Evolutionary conservation across 2,113 vertebrate species (phyloP), one percentile per base, ranked within the genome.

Genomic region (Aphyosemion australe): DNA sequence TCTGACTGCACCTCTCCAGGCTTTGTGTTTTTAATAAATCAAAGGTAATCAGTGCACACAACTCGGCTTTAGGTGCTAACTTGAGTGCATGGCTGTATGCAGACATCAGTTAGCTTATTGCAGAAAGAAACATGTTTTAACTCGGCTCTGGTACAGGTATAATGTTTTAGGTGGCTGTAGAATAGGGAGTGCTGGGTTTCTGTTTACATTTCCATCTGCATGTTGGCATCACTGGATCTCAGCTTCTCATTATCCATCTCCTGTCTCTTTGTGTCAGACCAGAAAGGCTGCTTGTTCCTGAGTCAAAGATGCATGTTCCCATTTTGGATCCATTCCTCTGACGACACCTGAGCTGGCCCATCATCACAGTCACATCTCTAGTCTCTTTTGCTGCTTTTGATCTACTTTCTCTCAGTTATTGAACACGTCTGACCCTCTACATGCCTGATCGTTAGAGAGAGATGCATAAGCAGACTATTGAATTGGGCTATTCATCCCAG

Each of bases 251-350:
- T 56, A 70, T 62, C 18, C 53, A 70, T 84, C 41, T 86, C 56
- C 69, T 84, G 62, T 87, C 65, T 85, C 60, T 89, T 56, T 85
- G 61, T 75, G 70, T 49, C 76, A 84, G 86, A 91, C 68, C 85
- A 82, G 82, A 84, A 88, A 88, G 89, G 52, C 71, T 74, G n/a
- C n/a, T n/a, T n/a, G n/a, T n/a, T n/a, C n/a, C n/a, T n/a, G n/a
- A n/a, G n/a, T n/a, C n/a, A n/a, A n/a, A n/a, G 84, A 84, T 89
- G 83, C 86, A 83, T 85, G 80, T 69, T 82, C 68, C 68, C 63
- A 69, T 62, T 80, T 66, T 79, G 88, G 84, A 84, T 77, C 62
- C 82, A 60, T 70, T 72, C 70, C 65, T 57, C 69, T 79, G 85
- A 82, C 65, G 20, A 1, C 46, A 54, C 69, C 75, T 77, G 69